Base-by-base conservation (phyloP, 2,113 vertebrate genomes). In the Tinamus guttatus region DNA sequence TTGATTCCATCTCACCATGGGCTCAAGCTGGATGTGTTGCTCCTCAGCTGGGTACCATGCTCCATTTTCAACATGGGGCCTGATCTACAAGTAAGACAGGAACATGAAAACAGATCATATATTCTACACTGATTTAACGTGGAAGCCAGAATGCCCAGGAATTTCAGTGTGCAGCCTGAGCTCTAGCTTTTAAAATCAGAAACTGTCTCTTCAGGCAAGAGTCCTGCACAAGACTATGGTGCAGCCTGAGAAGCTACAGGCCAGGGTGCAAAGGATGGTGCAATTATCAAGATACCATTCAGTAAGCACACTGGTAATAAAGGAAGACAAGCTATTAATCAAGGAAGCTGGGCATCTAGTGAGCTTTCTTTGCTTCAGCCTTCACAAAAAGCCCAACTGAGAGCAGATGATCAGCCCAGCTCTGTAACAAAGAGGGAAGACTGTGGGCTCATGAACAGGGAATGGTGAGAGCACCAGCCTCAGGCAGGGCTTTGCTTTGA, bases 361-460 rank as follows among this genome's bases (percentile, higher is more conserved):
- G 89, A 94, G 88, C 74, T 92, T 84, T 62, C 91, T 84, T 92
- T 92, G 64, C 91, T 77, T 92, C 93, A 56, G 0, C 84, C 94
- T 79, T 75, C 74, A 11, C 86, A 81, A 71, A 89, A 96, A 94
- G 95, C 94, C 95, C 94, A 93, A 79, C 83, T 47, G 73, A 79
- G 95, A 96, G 95, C 94, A 97, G 96, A 94, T 93, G 95, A 94
- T 93, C 17, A 7, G 88, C 89, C 84, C 92, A 94, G 89, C 47
- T 67, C 83, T 75, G 83, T 71, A 93, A 92, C 94, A 90, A 90
- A 95, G 93, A 95, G 81, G 86, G 86, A 73, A 94, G 93, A 90
- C 84, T 84, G 88, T 89, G 86, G 93, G 94, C 95, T 81, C 83
- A 67, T 70, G 54, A 89, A 84, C 92, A 90, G 83, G 89, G 73